Evolutionary conservation across 2,797 vertebrate genomes (phyloP).

Genomic region (Tympanoctomys barrerae): DNA sequence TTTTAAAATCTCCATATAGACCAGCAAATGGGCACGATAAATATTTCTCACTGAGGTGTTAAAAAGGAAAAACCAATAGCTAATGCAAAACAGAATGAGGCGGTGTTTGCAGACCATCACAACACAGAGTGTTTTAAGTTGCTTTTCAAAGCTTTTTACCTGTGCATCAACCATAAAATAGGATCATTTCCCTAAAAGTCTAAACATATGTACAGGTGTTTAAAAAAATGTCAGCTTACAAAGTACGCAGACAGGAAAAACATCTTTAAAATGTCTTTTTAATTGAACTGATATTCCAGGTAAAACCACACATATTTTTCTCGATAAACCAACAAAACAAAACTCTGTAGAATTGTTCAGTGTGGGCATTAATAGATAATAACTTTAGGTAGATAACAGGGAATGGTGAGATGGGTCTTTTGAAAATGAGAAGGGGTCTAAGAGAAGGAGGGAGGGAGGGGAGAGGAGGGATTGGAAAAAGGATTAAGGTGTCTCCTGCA

Average conservation of each 20-base stretch:
- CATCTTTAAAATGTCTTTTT: conserved; percentile 40
- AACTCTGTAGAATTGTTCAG: not conserved
- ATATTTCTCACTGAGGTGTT: conserved; percentile 59
- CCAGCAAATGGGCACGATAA: conserved; percentile 54
- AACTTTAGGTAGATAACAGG: not conserved
- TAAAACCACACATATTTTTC: not conserved
- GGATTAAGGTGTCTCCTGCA: not conserved
- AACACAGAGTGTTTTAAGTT: not conserved
- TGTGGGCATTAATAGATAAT: conserved; percentile 14
- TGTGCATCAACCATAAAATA: conserved; percentile 11
- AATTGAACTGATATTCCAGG: not conserved
- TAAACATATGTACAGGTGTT: conserved; percentile 34
- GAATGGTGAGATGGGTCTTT: not conserved
- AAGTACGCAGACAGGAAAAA: not conserved
- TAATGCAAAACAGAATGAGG: conserved; percentile 47
- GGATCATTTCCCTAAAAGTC: conserved; percentile 19
- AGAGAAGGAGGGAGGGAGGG: not conserved
- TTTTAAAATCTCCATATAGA: conserved; percentile 47
- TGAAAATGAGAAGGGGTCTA: not conserved
- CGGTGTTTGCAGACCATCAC: conserved; percentile 33
- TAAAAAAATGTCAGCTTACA: conserved; percentile 1
- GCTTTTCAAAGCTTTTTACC: conserved; percentile 56
- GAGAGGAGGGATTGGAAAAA: not conserved
- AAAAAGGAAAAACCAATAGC: conserved; percentile 43
- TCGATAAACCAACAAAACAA: conserved; percentile 7